These are phyloP conservation scores for Camptogramma bilineatum DNA, from an alignment of 2,888 invertebrate genomes.

Conservation along the genomic window DNA sequence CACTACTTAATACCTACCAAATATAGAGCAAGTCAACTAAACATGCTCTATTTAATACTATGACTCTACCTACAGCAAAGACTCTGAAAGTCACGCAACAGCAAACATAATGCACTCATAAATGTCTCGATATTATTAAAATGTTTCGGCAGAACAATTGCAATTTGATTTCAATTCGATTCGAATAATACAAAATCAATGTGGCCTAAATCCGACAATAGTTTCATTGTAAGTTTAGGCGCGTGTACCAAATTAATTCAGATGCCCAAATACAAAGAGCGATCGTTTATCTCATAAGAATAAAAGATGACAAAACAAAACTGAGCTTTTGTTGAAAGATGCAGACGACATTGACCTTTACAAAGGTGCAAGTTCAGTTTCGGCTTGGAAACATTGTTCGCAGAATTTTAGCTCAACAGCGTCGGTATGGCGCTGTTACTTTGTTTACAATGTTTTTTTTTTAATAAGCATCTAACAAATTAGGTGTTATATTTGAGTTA, in stretches of 20 bases:
- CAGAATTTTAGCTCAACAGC: conserved; percentile 18
- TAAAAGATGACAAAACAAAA: conserved; percentile 42
- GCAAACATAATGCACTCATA: conserved; percentile 68
- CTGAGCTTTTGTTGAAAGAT: conserved; percentile 44
- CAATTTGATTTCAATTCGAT: conserved; percentile 46
- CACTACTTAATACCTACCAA: too few species aligned
- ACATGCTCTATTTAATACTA: conserved; percentile 4
- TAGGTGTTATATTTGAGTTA: too few species aligned
- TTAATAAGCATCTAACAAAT: too few species aligned
- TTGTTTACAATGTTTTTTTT: not conserved
- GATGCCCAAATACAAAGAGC: conserved; percentile 41
- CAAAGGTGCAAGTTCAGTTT: conserved; percentile 41
- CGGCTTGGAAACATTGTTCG: conserved; percentile 27
- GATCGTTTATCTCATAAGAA: conserved; percentile 44
- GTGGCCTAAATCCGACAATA: conserved; percentile 41
- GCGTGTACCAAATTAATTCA: conserved; percentile 41
- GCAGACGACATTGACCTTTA: conserved; percentile 45
- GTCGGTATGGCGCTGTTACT: conserved; percentile 4
- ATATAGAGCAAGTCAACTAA: not conserved
- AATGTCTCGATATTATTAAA: conserved; percentile 65
- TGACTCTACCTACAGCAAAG: conserved; percentile 21
- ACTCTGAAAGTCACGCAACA: conserved; percentile 71
- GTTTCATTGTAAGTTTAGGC: conserved; percentile 12
- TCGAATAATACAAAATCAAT: conserved; percentile 50
- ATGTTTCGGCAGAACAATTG: conserved; percentile 59